Evolutionary conservation across 2,113 vertebrate species (phyloP).

Genomic region (Crypturellus undulatus): DNA sequence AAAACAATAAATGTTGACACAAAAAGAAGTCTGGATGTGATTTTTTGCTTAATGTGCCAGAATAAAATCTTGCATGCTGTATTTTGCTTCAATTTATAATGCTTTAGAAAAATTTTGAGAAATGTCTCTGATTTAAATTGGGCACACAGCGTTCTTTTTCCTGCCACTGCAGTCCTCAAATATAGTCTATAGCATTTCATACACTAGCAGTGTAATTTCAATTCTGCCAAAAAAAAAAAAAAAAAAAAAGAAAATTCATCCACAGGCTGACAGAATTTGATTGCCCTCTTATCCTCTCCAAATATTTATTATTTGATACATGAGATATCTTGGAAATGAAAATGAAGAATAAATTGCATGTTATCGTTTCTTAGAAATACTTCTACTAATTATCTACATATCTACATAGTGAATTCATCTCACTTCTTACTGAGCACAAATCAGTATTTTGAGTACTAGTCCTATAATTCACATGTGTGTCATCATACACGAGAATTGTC

Average conservation of each 20-base stretch:
- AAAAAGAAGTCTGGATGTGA: neutral
- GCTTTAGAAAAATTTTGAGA: neutral
- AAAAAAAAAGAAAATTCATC: neutral
- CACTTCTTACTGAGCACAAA: neutral
- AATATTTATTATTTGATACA: neutral
- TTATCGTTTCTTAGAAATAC: neutral
- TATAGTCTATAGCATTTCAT: neutral
- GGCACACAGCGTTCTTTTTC: neutral
- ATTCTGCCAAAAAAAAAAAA: neutral
- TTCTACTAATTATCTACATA: neutral
- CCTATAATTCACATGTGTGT: neutral
- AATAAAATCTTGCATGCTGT: neutral
- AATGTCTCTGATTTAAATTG: neutral
- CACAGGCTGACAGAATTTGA: neutral
- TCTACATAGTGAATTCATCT: neutral
- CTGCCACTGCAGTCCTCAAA: neutral
- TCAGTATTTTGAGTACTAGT: neutral
- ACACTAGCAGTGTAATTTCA: fast-evolving
- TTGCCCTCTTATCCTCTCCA: neutral
- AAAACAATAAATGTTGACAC: neutral
- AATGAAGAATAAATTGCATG: conserved; percentile 6
- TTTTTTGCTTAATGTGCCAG: neutral
- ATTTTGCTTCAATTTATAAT: neutral
- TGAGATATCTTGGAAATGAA: neutral
- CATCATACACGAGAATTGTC: neutral